These are phyloP conservation scores for Marisa cornuarietis DNA, from an alignment of 1,140 invertebrate species.

Conservation along the genomic window DNA sequence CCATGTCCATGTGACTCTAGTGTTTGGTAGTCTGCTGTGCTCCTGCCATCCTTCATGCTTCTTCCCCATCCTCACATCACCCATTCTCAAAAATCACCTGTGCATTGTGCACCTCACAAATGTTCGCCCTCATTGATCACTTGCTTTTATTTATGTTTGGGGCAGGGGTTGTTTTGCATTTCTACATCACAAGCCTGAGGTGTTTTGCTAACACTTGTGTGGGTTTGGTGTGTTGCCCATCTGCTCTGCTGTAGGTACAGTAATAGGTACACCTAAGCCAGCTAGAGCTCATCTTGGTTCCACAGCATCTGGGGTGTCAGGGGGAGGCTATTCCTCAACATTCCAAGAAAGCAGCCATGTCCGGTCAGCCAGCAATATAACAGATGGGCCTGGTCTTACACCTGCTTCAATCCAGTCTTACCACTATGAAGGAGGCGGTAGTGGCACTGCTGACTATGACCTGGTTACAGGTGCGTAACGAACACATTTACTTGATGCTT, in stretches of 20 bases:
- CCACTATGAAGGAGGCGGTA: conserved; percentile 33
- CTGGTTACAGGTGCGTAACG: conserved; percentile 32
- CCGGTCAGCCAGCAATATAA: conserved; percentile 28
- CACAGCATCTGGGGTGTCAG: conserved; percentile 20
- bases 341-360: conserved; percentile 27
- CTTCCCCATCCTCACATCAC: too few relatives aligned
- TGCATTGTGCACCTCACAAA: too few relatives aligned
- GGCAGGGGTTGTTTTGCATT: too few relatives aligned
- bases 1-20: too few relatives aligned
- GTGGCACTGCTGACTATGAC: conserved; percentile 45
- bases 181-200: too few relatives aligned
- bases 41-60: too few relatives aligned
- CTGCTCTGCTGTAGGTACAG: conserved; percentile 35
- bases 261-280: conserved; percentile 37
- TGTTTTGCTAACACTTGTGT: too few relatives aligned
- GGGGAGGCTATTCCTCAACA: conserved; percentile 21
- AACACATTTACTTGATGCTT: too few relatives aligned
- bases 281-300: conserved; percentile 33
- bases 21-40: too few relatives aligned
- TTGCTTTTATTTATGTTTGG: too few relatives aligned
- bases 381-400: conserved; percentile 15
- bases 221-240: conserved; percentile 15
- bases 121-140: too few relatives aligned
- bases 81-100: too few relatives aligned
- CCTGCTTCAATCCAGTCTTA: conserved; percentile 29